phyloP scores from a whole-genome alignment of 2,797 vertebrate species.

The Bradypus variegatus region DNA sequence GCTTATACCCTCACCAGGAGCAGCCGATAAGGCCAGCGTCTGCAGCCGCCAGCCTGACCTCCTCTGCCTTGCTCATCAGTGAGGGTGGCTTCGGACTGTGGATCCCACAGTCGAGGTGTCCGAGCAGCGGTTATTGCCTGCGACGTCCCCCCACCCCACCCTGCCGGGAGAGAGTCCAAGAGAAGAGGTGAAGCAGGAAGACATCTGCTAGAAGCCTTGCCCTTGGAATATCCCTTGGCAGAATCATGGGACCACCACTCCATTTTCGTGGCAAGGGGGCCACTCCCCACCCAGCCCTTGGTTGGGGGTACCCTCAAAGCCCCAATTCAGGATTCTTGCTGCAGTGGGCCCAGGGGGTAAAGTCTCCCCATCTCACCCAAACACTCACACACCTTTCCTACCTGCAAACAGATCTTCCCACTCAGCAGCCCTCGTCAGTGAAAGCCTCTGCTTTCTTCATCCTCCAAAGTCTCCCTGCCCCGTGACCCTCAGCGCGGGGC shows the following conservation, averaged over 20 bases:
- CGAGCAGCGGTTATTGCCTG: neutral
- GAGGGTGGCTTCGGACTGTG: neutral
- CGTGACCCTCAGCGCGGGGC: too few species aligned
- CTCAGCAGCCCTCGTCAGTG: neutral
- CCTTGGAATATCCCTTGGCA: neutral
- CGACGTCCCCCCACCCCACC: neutral
- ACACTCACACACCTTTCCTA: neutral
- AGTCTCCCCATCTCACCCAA: neutral
- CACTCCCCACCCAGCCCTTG: neutral
- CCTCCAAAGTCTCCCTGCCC: neutral
- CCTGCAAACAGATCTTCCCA: neutral
- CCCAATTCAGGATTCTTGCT: neutral
- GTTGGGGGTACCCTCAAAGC: neutral
- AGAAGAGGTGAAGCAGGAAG: neutral
- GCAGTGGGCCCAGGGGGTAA: neutral
- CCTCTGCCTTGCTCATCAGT: constrained; percentile 34
- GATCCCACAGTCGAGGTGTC: neutral
- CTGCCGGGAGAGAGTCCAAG: neutral
- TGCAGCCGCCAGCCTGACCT: constrained; percentile 42
- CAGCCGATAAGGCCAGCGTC: constrained; percentile 53
- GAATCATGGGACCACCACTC: neutral
- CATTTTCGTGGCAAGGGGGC: neutral
- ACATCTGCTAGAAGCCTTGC: neutral
- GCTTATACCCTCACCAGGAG: constrained; percentile 43
- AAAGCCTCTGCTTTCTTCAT: neutral